Base-by-base conservation (phyloP, 2,113 vertebrate genomes). In the Centrocercus urophasianus region DNA sequence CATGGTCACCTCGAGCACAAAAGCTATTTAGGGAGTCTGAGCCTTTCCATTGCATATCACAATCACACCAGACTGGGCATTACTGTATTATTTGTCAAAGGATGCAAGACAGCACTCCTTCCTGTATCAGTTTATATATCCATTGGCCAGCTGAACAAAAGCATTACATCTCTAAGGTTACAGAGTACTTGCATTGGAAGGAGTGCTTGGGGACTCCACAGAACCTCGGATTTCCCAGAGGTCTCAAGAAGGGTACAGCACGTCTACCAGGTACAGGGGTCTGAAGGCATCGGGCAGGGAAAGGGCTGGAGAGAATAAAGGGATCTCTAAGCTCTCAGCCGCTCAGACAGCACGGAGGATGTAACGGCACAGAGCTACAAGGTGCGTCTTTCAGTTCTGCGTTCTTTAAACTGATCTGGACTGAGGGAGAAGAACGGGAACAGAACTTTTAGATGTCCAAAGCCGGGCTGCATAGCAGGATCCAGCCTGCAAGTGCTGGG, bases 361-460 rank as follows among this genome's bases (percentile, higher is more conserved):
- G 15, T 24, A 47, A 36, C 5, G 24, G 52, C 18, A 57, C 10
- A 34, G 7, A 88, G 17, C 21, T 78, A 59, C 3, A 15, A 64
- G 20, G 21, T 25, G 38, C 6, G 6, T 66, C 12, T 71, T 60
- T 5, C 18, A 40, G 48, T 22, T 80, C 14, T 47, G 19, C 60
- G 24, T 40, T 21, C 27, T 61, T 47, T 47, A n/a, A 47, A 66
- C 25, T 43, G 64, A 7, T 3, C 20, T 54, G 20, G 38, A 47
- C 1, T 42, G 67, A 2, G 16, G 5, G 18, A 12, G 25, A 14
- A 25, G 11, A 11, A 9, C 7, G 4, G 0, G 8, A 45, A 30
- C 0, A 42, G 1, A n/a, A 10, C 30, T 32, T 77, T 45, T 32
- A 21, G 22, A 25, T 3, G 0, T 28, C 77, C 50, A 52, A 38